phyloP scores from a whole-genome alignment of 2,113 vertebrate species.

The Cepphus grylle region DNA sequence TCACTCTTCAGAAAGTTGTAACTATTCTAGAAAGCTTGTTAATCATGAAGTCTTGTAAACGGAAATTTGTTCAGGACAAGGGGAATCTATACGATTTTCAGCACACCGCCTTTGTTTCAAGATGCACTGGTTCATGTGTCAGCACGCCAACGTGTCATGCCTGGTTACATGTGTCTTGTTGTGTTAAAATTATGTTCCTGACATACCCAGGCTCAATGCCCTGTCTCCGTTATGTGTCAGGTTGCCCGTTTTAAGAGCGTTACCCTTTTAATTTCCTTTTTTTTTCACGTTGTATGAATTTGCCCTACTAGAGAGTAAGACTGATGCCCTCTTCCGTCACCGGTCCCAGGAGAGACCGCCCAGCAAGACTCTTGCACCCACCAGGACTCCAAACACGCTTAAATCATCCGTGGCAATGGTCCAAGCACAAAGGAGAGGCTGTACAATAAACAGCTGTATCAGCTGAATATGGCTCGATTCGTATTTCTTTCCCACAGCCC shows the following conservation, averaged over 20 bases:
- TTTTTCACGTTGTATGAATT: not conserved
- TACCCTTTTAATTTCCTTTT: slow-evolving; percentile 61
- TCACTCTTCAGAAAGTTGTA: slow-evolving; percentile 38
- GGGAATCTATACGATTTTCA: slow-evolving; percentile 7
- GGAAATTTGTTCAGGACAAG: not conserved
- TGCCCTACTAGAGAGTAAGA: not conserved
- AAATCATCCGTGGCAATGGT: not conserved
- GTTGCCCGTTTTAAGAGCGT: slow-evolving; percentile 34
- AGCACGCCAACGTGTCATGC: slow-evolving; percentile 23
- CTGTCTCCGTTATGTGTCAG: slow-evolving; percentile 36
- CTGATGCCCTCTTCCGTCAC: not conserved
- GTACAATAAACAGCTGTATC: slow-evolving; percentile 12
- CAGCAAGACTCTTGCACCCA: not conserved
- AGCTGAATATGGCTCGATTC: not conserved
- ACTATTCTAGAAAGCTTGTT: slow-evolving; percentile 39
- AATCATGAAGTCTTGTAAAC: slow-evolving; percentile 26
- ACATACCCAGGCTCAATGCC: slow-evolving; percentile 55
- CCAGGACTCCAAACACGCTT: slow-evolving; percentile 17
- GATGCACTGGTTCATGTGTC: slow-evolving; percentile 1
- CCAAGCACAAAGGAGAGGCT: slow-evolving; percentile 29
- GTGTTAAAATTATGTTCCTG: slow-evolving; percentile 65
- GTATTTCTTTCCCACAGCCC: not conserved
- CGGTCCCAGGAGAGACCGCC: not conserved
- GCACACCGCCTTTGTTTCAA: slow-evolving; percentile 37
- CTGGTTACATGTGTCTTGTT: slow-evolving; percentile 70